Conservation (phyloP, 2,113 vertebrate genomes). For the Struthidea cinerea region DNA sequence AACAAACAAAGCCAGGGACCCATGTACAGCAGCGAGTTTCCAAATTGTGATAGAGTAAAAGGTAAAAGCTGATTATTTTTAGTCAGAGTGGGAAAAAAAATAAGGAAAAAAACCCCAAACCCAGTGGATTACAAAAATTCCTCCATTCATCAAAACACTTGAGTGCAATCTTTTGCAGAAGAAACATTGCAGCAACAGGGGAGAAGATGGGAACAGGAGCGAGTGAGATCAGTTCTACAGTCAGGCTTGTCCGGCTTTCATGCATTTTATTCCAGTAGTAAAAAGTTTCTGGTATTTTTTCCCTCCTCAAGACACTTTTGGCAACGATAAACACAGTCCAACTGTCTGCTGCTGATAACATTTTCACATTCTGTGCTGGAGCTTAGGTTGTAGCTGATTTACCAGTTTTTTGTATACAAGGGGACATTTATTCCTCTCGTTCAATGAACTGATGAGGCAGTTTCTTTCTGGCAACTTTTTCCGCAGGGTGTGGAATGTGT, state of each 20-base stretch:
- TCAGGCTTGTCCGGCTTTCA: neutral
- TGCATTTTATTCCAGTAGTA: neutral
- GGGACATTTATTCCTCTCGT: neutral
- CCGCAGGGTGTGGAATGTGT: neutral
- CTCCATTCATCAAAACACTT: neutral
- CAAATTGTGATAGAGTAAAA: neutral
- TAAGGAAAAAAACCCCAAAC: fast-evolving
- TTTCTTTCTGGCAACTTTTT: neutral
- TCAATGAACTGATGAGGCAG: neutral
- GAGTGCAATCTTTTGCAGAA: neutral
- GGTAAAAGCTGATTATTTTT: neutral
- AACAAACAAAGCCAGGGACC: neutral
- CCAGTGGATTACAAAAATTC: neutral
- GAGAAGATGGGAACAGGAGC: neutral
- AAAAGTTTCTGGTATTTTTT: neutral
- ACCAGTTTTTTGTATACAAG: neutral
- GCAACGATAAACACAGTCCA: neutral
- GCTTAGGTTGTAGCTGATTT: neutral
- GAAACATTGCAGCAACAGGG: neutral
- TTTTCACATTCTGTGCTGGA: neutral
- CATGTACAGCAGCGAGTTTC: fast-evolving
- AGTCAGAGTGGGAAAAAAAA: neutral
- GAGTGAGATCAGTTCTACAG: neutral
- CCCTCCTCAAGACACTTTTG: neutral
- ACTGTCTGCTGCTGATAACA: neutral